phyloP scores from a whole-genome alignment of 2,888 invertebrate genomes.

The Chironomus tentans region DNA sequence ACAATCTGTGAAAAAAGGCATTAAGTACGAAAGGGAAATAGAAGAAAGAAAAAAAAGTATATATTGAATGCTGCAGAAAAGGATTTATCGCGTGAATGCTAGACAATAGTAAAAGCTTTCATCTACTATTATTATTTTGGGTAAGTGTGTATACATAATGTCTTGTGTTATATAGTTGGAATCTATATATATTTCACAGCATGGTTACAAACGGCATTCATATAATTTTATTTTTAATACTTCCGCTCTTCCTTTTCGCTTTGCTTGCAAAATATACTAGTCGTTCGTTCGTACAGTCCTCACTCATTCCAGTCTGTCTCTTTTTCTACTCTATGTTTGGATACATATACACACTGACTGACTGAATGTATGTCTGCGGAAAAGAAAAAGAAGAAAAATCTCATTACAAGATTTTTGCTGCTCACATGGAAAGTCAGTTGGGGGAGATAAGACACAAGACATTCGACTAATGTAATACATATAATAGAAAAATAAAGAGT shows the following conservation, averaged over 20 bases:
- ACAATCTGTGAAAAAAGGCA: background rate
- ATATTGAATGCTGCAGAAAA: background rate
- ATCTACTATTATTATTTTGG: conserved; percentile 1
- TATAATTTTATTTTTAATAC: conserved; percentile 17
- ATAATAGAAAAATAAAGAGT: conserved; percentile 14
- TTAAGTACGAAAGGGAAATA: background rate
- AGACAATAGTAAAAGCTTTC: conserved; percentile 19
- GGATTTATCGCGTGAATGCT: background rate
- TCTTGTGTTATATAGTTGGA: background rate
- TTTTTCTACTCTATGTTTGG: background rate
- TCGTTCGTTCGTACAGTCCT: background rate
- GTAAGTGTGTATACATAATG: conserved; percentile 1
- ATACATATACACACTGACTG: no score
- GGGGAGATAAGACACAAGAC: background rate
- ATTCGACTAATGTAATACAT: background rate
- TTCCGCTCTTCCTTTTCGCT: conserved; percentile 15
- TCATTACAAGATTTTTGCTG: background rate
- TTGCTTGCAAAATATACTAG: background rate
- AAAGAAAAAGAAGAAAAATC: background rate
- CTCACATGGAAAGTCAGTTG: background rate
- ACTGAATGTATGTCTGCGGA: background rate
- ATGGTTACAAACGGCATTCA: background rate
- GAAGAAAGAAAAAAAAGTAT: background rate
- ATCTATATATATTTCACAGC: background rate
- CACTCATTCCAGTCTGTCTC: background rate